Base-by-base conservation (phyloP, 2,113 vertebrate genomes). In the Hymenochirus boettgeri region DNA sequence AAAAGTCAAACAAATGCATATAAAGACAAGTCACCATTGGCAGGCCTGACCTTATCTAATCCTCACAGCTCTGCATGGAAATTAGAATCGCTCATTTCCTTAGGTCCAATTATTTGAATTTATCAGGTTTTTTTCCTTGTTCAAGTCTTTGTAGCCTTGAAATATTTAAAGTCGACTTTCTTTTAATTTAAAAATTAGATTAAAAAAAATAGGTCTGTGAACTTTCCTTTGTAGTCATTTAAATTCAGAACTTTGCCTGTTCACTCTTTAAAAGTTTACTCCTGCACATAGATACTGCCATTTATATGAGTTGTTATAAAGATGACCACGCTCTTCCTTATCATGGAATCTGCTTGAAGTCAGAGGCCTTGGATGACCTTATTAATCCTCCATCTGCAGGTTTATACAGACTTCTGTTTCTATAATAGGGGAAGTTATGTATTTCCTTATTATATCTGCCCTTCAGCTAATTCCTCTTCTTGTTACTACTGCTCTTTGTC, bases 111-210 rank as follows among this genome's bases (percentile, higher is more conserved):
- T 69, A 69, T 60, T 69, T 31, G 19, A 69, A 52, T 69, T 42
- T 60, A 52, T 53, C 48, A 60, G 10, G 21, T 42, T 23, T 48
- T 59, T 42, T 42, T 42, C 7, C 15, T 48, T 2, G n/a, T 17
- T 7, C 56, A 22, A 12, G 46, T 35, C 57, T 69, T 59, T 59
- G 64, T 66, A 29, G 27, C 51, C 45, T 17, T 19, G 15, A 52
- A 67, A 59, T 31, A 15, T 66, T 66, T 31, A 42, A 67, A 42
- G 53, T 60, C 19, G 52, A 33, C 47, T 53, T 60, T 46, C 56
- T 60, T 69, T 60, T 59, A 59, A 52, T 60, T 59, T 31, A 69
- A 69, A 48, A 48, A 50, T 57, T 60, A 45, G 47, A 66, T 69
- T 13, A 60, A 53, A 67, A 66, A 22, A 65, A 19, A 58, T 17